Evolutionary conservation across 1,140 invertebrate species (phyloP), one percentile per base, ranked within the genome.

Genomic region (Thaumetopoea pityocampa): DNA sequence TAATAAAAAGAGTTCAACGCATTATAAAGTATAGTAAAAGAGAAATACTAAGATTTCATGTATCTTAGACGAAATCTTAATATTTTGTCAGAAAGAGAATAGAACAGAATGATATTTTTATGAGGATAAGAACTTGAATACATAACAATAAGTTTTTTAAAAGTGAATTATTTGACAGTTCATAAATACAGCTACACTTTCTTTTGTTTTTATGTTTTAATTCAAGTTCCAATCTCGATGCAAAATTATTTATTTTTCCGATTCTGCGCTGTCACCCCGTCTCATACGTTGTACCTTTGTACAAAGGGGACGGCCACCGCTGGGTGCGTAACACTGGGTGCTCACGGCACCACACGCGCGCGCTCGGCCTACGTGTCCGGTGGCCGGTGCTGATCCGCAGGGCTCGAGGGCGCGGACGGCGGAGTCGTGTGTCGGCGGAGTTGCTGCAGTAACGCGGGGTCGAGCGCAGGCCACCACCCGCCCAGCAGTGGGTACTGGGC

Each of bases 381-480:
- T 2, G 71, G 78, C 8, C 64, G 74, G 10, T 73, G 74, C 36
- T 64, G 63, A 26, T 76, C 67, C 1, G 54, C 37, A 24, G 71
- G 71, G 43, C 69, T 71, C 14, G 64, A 52, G 1, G 67, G 69
- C 4, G 62, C 53, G 7, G 66, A 34, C 6, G 59, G 22, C 19
- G 67, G 60, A 4, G 51, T 40, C 2, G 70, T 42, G 45, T 72
- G 73, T 4, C 79, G 63, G 5, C 79, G 65, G 26, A 83, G 56
- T 38, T 78, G 73, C 35, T 80, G 74, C 29, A 86, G 61, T 22
- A 86, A 44, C 16, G 77, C 76, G 3, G 81, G 82, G 30, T 86
- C 81, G 8, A 86, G 52, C 14, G 81, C 73, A 11, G 81, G 79
- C 68, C 83, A 85, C 81, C 78, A 80, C 18, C 76, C 70, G 6